Evolutionary conservation across 2,888 invertebrate genomes (phyloP).

Genomic region (Thecocarcelia acutangulata): DNA sequence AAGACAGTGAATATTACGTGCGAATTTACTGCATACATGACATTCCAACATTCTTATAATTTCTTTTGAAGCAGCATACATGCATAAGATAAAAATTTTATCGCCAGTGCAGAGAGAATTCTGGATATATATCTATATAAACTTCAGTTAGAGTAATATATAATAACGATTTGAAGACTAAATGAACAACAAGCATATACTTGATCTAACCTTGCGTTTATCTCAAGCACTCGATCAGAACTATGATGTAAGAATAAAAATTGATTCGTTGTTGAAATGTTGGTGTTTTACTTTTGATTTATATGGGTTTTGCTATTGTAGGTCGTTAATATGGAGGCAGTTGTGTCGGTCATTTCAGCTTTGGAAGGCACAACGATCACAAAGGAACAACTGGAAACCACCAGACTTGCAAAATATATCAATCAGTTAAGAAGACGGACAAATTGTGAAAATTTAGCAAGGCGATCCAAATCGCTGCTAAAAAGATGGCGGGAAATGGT

Average conservation of each 20-base stretch:
- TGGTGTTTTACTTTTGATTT: not conserved
- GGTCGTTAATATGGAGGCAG: constrained; percentile 97
- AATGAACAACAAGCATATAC: constrained; percentile 89
- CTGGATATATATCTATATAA: not conserved
- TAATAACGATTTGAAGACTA: constrained; percentile 72
- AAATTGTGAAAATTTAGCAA: constrained; percentile 90
- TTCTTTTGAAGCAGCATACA: constrained; percentile 6
- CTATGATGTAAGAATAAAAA: constrained; percentile 93
- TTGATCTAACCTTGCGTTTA: constrained; percentile 97
- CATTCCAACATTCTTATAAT: constrained; percentile 46
- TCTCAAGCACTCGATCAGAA: constrained; percentile 97
- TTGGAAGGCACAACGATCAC: constrained; percentile 90
- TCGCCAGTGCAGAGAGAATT: constrained; percentile 1
- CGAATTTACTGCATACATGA: constrained; percentile 25
- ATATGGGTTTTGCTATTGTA: constrained; percentile 78
- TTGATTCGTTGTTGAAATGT: not conserved
- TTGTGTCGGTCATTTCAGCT: constrained; percentile 95
- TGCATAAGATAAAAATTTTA: not conserved
- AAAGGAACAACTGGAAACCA: constrained; percentile 85
- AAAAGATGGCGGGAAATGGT: constrained; percentile 96
- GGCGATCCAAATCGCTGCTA: constrained; percentile 94
- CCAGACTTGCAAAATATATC: constrained; percentile 95
- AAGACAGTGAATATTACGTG: constrained; percentile 10
- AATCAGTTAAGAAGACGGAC: constrained; percentile 95
- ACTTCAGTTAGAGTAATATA: not conserved